Conservation (phyloP, 2,113 vertebrate genomes). For the Eurystomus gularis region DNA sequence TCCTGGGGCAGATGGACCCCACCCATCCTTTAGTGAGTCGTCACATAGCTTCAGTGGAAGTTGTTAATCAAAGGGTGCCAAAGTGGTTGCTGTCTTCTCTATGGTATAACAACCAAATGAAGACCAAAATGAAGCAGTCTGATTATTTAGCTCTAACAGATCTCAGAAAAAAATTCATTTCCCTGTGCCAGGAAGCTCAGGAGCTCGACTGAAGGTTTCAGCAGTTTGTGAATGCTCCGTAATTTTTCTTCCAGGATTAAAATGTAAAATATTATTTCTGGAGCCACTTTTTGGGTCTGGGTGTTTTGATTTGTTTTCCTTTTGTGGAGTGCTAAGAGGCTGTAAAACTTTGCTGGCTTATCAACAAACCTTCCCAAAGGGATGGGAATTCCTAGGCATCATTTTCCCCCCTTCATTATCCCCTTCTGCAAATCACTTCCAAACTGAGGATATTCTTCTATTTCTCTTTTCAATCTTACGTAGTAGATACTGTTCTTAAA, state of each 20-base stretch:
- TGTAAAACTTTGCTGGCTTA: background rate
- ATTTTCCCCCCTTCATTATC: background rate
- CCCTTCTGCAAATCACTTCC: background rate
- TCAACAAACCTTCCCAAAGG: background rate
- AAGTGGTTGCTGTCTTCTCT: background rate
- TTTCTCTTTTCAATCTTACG: background rate
- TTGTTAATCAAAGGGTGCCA: background rate
- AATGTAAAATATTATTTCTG: background rate
- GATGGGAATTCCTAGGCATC: background rate
- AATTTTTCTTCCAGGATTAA: background rate
- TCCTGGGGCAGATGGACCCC: background rate
- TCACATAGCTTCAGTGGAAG: background rate
- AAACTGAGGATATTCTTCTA: background rate
- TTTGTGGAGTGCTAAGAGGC: background rate
- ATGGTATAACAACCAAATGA: background rate
- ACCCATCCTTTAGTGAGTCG: background rate
- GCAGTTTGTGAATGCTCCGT: background rate
- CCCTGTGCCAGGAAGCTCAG: background rate
- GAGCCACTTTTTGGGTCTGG: background rate
- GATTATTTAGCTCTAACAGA: background rate
- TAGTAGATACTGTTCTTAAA: background rate
- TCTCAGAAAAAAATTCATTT: background rate
- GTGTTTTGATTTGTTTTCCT: background rate
- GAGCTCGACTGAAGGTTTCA: background rate
- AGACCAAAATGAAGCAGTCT: background rate